Conservation (phyloP, 2,888 invertebrate genomes). For the Spilosoma lubricipeda region DNA sequence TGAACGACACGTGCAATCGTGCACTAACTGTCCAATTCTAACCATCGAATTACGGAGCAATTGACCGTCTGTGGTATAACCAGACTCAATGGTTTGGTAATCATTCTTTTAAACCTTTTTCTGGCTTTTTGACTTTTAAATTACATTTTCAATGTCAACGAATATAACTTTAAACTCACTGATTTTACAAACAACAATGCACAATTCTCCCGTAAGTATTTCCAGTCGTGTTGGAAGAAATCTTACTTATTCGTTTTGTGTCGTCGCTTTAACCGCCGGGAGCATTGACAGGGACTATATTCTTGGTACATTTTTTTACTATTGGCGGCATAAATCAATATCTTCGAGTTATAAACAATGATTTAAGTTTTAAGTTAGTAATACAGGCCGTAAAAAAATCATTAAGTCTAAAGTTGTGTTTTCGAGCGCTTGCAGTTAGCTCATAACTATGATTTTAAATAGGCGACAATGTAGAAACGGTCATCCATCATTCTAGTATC, state of each 20-base stretch:
- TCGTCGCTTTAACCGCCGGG: conserved; percentile 70
- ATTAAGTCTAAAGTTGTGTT: conserved; percentile 43
- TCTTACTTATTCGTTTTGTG: conserved; percentile 77
- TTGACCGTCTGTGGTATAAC: conserved; percentile 59
- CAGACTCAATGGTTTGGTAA: conserved; percentile 23
- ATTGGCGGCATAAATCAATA: conserved; percentile 70
- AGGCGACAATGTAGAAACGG: conserved; percentile 62
- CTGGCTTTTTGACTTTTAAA: not conserved
- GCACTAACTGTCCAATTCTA: conserved; percentile 40
- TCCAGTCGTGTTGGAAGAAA: conserved; percentile 69
- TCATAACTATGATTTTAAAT: conserved; percentile 47
- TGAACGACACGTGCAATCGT: conserved; percentile 64
- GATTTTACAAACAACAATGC: conserved; percentile 67
- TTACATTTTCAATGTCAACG: conserved; percentile 23
- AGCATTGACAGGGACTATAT: conserved; percentile 65
- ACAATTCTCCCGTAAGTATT: conserved; percentile 70
- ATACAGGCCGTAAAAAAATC: conserved; percentile 44
- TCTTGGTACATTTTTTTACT: conserved; percentile 66
- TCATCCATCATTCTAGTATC: conserved; percentile 81
- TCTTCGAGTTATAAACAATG: conserved; percentile 69
- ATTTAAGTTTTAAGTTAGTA: conserved; percentile 67
- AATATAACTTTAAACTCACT: conserved; percentile 46
- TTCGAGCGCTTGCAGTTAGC: conserved; percentile 37
- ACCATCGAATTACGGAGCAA: conserved; percentile 54
- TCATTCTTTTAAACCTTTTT: conserved; percentile 25